Evolutionary conservation across 2,797 vertebrate species (phyloP), one percentile per base, ranked within the genome.

Genomic region (Myripristis murdjan): DNA sequence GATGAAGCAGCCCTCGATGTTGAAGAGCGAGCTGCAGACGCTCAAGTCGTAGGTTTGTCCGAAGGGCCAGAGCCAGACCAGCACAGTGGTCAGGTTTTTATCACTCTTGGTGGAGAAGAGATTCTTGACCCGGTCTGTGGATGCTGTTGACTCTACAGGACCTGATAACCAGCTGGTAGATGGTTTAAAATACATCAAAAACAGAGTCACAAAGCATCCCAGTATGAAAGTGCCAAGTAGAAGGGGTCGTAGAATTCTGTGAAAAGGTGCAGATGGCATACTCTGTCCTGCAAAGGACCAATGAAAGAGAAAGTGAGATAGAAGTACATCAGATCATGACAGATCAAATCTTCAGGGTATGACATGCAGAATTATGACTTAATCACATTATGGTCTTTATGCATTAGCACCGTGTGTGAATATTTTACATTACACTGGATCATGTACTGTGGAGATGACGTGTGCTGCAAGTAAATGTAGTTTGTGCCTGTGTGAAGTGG

Each of bases 61-160:
- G 46, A 99, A 99, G 0, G 98, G 98, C 98, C 97, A 99, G 57
- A 99, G 95, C 98, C 98, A 99, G 77, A 99, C 95, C 70, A 99
- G 91, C 75, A 99, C 88, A 8, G 95, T 97, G 47, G 98, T 99
- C 86, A 96, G 94, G 78, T 98, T 99, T 83, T 95, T 95, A 58
- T 98, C 95, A 2, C 90, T 95, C 92, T 97, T 96, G 73, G 93
- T 91, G 75, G 96, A 96, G 82, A 97, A 97, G 68, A 97, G 95
- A 76, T 89, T 96, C 89, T 98, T 98, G 88, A 97, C 96, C 82
- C 95, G 95, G 63, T 97, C 89, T 65, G 97, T 95, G 52, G 97
- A 96, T 35, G 94, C 96, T 74, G 96, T 97, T 16, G 97, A 97
- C 89, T 99, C 97, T 66, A 97, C 95, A 0, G 97, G 97, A 78